Evolutionary conservation across 2,888 invertebrate species (phyloP), one percentile per base, ranked within the genome.

Genomic region (Diadegma fenestrale): DNA sequence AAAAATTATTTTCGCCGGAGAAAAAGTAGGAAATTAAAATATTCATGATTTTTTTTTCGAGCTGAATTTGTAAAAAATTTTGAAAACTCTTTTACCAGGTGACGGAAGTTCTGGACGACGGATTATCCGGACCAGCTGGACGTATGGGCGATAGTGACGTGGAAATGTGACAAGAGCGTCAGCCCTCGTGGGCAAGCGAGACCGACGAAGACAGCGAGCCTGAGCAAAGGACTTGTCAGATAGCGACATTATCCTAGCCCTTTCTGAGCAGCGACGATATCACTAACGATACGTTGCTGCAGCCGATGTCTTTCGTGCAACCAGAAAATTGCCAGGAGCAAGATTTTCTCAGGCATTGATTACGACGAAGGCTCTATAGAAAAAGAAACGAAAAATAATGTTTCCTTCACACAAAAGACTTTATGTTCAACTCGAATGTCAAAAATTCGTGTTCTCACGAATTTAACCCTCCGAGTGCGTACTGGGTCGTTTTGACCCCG

Each of bases 141-240:
- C 88, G 90, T 43, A 73, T 89, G 61, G 89, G 84, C 4, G 92
- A 91, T 58, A 91, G 91, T 83, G 91, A 92, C 68, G 90, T 90
- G 73, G 93, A 91, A 71, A 93, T 93, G 86, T 93, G 92, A 92
- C 92, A 92, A 58, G 92, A 93, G 80, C 91, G 89, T 78, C 92
- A 89, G 90, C 89, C 92, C 90, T 93, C 92, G 19, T 92, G 92
- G 92, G 92, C 90, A 22, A 92, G 93, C 78, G 92, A 92, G 78
- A 89, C 92, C n/a, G 92, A 92, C 80, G 92, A 92, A 79, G 92
- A 92, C 85, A 93, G 92, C 85, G 92, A 92, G 84, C 89, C 89
- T 30, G 93, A 92, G 87, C 92, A 90, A 86, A 91, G 90, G 79
- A 91, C 89, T 22, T 93, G 93, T 88, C 92, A 92, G 80, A 92